These are phyloP conservation scores for Mustela lutreola DNA, from an alignment of 2,113 vertebrate genomes.

Conservation along the genomic window DNA sequence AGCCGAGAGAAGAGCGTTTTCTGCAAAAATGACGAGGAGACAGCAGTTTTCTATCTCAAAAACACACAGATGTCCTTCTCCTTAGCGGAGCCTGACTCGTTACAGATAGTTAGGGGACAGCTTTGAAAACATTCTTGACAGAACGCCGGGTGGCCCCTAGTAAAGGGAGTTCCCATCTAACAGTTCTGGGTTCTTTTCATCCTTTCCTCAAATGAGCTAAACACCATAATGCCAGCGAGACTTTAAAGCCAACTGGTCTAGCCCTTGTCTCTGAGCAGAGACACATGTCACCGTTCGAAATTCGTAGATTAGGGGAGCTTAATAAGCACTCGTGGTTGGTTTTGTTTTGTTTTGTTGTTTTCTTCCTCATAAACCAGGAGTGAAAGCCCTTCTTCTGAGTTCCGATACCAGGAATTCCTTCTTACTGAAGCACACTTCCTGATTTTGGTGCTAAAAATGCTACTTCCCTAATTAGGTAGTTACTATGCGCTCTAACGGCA, in stretches of 20 bases:
- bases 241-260: not conserved
- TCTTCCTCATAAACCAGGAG: not conserved
- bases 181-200: not conserved
- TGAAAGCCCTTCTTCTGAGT: not conserved
- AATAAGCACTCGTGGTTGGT: not conserved
- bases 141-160: not conserved
- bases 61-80: constrained; percentile 60
- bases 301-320: not conserved
- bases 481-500: not conserved
- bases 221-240: not conserved
- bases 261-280: not conserved
- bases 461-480: not conserved
- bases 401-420: not conserved
- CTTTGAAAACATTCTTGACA: constrained; percentile 39
- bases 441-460: not conserved
- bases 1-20: not conserved
- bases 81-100: constrained; percentile 14
- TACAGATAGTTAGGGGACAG: not conserved
- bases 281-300: not conserved
- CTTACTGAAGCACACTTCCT: not conserved
- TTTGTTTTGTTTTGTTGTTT: not conserved
- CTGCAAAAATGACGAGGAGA: constrained; percentile 45
- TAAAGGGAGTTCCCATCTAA: not conserved
- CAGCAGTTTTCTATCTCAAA: constrained; percentile 64
- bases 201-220: not conserved